phyloP scores from a whole-genome alignment of 2,888 invertebrate species.

The Alloscopus bannaensis region DNA sequence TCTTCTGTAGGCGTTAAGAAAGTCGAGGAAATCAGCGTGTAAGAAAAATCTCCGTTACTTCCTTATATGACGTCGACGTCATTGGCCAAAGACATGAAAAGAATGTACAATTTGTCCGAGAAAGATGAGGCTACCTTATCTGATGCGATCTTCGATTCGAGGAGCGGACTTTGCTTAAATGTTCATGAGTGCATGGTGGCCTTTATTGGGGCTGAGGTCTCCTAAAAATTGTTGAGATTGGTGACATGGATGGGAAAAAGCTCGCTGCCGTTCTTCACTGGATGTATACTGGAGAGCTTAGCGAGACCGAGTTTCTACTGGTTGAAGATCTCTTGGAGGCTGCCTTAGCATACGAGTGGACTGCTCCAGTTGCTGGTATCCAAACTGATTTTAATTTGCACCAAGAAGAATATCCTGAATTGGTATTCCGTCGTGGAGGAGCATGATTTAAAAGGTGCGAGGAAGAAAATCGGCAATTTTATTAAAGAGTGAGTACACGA shows the following conservation, averaged over 20 bases:
- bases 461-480: not conserved
- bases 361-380: not conserved
- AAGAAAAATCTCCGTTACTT: no score
- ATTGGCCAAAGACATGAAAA: no score
- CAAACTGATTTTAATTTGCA: not conserved
- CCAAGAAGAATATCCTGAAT: slow-evolving; percentile 1
- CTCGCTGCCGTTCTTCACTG: slow-evolving; percentile 14
- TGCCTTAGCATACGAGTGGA: not conserved
- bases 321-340: slow-evolving; percentile 1
- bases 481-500: slow-evolving; percentile 10
- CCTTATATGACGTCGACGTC: no score
- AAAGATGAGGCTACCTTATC: no score
- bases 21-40: no score
- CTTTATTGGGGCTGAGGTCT: not conserved
- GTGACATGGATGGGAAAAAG: slow-evolving; percentile 1
- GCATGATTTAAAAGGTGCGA: not conserved
- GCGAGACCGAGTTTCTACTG: not conserved
- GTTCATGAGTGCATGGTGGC: slow-evolving; percentile 2
- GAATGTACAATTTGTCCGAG: no score
- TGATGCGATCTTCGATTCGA: not conserved
- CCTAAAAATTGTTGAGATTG: not conserved
- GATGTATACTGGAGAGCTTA: slow-evolving; percentile 24
- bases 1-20: no score
- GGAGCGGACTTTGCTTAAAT: not conserved
- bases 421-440: not conserved